A percentile compares a stretch with the other conserved stretches of the same genome.
Evolutionary conservation across 2,113 vertebrate genomes (phyloP).

Genomic region (Strix aluco): DNA sequence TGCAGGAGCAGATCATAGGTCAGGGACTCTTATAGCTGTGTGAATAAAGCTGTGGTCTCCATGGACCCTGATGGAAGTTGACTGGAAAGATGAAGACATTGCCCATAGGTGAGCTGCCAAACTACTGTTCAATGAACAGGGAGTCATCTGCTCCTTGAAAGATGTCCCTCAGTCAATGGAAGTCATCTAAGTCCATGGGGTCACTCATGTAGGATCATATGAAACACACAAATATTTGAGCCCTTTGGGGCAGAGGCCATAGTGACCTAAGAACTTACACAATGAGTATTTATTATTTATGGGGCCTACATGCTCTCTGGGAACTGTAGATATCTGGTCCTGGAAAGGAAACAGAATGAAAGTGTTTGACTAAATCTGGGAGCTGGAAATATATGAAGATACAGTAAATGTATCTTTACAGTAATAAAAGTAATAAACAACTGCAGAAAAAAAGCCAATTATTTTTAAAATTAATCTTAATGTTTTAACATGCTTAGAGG

Average conservation of each 20-base stretch:
- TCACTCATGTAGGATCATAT: neutral
- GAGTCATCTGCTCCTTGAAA: neutral
- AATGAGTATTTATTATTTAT: neutral
- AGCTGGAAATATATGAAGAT: neutral
- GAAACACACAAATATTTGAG: neutral
- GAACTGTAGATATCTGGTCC: neutral
- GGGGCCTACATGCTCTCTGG: neutral
- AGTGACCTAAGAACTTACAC: neutral
- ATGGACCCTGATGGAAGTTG: fast-evolving
- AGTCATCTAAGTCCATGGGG: neutral
- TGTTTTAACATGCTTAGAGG: neutral
- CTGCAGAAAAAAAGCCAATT: neutral
- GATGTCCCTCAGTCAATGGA: neutral
- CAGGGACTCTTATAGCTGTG: neutral
- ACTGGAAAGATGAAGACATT: neutral
- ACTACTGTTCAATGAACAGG: neutral
- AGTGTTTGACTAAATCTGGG: neutral
- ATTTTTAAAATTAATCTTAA: neutral
- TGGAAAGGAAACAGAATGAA: neutral
- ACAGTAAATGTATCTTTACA: neutral
- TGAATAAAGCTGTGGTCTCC: neutral
- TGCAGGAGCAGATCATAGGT: neutral
- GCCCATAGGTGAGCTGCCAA: neutral
- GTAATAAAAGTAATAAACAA: neutral
- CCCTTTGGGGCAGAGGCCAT: neutral